Evolutionary conservation across 2,888 invertebrate species (phyloP).

Genomic region (Brassicogethes aeneus): DNA sequence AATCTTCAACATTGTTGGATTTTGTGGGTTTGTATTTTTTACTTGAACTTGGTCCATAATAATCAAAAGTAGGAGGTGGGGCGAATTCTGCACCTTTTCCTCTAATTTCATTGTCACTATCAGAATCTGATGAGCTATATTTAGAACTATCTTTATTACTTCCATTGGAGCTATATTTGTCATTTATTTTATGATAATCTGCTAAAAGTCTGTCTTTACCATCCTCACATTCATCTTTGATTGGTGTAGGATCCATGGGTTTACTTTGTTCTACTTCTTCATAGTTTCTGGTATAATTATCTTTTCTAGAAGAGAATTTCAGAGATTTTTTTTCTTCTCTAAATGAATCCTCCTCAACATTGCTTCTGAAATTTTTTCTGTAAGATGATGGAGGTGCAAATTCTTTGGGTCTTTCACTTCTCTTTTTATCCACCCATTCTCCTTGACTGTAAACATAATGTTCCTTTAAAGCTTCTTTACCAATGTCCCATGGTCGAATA

Average conservation of each 20-base stretch:
- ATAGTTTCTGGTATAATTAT: conserved; percentile 15
- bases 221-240: conserved; percentile 23
- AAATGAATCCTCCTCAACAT: conserved; percentile 4
- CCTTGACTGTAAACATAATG: conserved; percentile 58
- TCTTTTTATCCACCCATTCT: conserved; percentile 67
- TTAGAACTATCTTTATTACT: too few species aligned
- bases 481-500: conserved; percentile 64
- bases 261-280: conserved; percentile 9
- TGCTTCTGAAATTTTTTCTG: conserved; percentile 18
- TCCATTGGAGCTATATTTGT: conserved; percentile 12
- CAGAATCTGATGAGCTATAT: conserved; percentile 1
- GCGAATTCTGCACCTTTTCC: conserved; percentile 48
- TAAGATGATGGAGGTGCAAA: conserved; percentile 60
- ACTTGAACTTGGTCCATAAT: conserved; percentile 45
- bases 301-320: conserved; percentile 31
- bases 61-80: conserved; percentile 57
- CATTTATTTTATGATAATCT: too few species aligned
- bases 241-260: conserved; percentile 22
- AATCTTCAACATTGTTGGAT: conserved; percentile 38
- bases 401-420: conserved; percentile 61
- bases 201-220: conserved; percentile 16
- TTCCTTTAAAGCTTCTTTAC: conserved; percentile 54
- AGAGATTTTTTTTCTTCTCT: conserved; percentile 21
- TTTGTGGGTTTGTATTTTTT: conserved; percentile 16
- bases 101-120: conserved; percentile 6